These are phyloP conservation scores for Microcebus lehilahytsara DNA, from an alignment of 2,113 vertebrate species.

Conservation along the genomic window DNA sequence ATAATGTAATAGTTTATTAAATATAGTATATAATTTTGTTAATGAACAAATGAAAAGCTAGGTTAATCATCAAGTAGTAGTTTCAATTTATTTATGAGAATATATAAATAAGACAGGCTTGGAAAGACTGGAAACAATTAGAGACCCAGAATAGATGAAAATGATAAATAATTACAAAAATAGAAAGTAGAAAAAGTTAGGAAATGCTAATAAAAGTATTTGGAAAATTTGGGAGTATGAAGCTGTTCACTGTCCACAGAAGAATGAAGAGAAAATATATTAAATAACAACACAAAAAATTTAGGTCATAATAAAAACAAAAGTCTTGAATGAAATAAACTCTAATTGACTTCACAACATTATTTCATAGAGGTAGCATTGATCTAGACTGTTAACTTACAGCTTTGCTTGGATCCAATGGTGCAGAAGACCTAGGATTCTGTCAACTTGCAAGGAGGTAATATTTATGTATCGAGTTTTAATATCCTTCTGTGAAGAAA, in stretches of 20 bases:
- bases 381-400: too few species aligned
- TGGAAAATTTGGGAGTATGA: neutral
- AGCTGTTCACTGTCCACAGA: neutral
- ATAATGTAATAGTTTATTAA: constrained; percentile 22
- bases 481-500: too few species aligned
- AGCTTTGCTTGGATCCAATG: too few species aligned
- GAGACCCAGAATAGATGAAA: neutral
- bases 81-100: neutral
- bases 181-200: neutral
- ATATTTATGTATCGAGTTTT: too few species aligned
- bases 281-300: neutral
- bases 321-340: too few species aligned
- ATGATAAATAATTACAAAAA: neutral
- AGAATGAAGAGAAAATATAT: neutral
- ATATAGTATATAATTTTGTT: neutral
- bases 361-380: too few species aligned
- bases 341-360: too few species aligned
- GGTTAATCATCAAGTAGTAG: constrained; percentile 2
- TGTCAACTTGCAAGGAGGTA: too few species aligned
- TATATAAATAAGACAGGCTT: neutral
- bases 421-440: too few species aligned
- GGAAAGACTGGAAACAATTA: neutral
- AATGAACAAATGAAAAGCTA: neutral
- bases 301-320: too few species aligned
- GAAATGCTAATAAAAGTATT: neutral